phyloP scores from a whole-genome alignment of 2,797 vertebrate genomes.

The Mormyrops boulengeri region DNA sequence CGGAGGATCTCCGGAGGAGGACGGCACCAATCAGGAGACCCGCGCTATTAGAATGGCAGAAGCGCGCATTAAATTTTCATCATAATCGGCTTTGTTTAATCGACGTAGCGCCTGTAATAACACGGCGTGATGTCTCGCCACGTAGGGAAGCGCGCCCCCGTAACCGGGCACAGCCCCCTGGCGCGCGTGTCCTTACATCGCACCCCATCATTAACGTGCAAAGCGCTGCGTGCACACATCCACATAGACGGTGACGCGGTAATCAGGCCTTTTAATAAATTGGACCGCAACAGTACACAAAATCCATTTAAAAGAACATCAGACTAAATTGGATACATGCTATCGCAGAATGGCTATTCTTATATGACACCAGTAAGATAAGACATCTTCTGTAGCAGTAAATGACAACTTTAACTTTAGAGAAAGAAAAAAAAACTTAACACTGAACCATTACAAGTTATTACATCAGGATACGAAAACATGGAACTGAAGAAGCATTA shows the following conservation, averaged over 20 bases:
- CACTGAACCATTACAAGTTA: slow-evolving; percentile 13
- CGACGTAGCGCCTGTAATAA: slow-evolving; percentile 83
- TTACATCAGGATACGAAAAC: slow-evolving; percentile 19
- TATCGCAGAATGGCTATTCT: neutral
- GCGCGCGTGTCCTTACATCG: neutral
- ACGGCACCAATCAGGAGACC: slow-evolving; percentile 81
- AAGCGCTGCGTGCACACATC: neutral
- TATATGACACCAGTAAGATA: neutral
- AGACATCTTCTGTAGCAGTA: neutral
- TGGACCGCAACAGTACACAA: neutral
- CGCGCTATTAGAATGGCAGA: slow-evolving; percentile 74
- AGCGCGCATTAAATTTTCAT: slow-evolving; percentile 85
- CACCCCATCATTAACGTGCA: neutral
- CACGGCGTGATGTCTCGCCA: slow-evolving; percentile 44
- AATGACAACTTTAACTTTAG: neutral
- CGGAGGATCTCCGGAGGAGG: slow-evolving; percentile 78
- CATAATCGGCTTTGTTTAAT: slow-evolving; percentile 88
- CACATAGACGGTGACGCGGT: neutral
- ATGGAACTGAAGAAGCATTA: neutral
- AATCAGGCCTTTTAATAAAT: neutral
- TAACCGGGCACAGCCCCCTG: neutral
- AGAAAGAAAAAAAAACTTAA: neutral
- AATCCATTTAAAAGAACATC: neutral
- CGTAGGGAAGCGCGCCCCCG: neutral
- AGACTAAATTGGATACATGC: slow-evolving; percentile 1